Conservation (phyloP, 2,113 vertebrate species). For the Suricata suricatta region DNA sequence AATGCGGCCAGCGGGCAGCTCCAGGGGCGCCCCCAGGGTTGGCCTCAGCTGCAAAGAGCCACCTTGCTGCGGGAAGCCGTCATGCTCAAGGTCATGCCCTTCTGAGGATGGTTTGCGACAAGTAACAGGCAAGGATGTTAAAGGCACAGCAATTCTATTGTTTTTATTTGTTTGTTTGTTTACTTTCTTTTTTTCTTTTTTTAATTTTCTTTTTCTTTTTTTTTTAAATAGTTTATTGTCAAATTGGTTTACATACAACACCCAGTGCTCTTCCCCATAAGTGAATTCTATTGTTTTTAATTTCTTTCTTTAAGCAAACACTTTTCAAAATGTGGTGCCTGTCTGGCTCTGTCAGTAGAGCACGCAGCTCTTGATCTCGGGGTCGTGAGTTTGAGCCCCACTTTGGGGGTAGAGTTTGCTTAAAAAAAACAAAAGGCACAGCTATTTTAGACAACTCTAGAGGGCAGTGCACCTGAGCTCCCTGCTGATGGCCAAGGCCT, state of each 20-base stretch:
- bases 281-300: neutral
- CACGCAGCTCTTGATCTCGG: neutral
- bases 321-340: neutral
- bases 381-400: neutral
- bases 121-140: neutral
- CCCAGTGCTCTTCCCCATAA: too few relatives aligned
- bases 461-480: neutral
- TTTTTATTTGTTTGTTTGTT: too few relatives aligned
- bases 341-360: neutral
- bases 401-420: neutral
- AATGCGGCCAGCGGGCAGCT: fast-evolving
- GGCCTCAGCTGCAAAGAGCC: neutral
- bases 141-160: neutral
- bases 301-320: neutral
- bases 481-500: neutral
- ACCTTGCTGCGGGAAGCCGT: neutral
- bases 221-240: too few relatives aligned
- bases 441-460: neutral
- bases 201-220: too few relatives aligned
- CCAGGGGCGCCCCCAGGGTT: neutral
- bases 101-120: neutral
- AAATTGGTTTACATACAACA: too few relatives aligned
- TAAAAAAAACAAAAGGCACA: neutral
- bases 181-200: too few relatives aligned
- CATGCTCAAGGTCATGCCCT: neutral